Percentiles rank a stretch among this genome's conserved stretches.
Conservation (phyloP, 2,797 vertebrate genomes). For the Channa striata region DNA sequence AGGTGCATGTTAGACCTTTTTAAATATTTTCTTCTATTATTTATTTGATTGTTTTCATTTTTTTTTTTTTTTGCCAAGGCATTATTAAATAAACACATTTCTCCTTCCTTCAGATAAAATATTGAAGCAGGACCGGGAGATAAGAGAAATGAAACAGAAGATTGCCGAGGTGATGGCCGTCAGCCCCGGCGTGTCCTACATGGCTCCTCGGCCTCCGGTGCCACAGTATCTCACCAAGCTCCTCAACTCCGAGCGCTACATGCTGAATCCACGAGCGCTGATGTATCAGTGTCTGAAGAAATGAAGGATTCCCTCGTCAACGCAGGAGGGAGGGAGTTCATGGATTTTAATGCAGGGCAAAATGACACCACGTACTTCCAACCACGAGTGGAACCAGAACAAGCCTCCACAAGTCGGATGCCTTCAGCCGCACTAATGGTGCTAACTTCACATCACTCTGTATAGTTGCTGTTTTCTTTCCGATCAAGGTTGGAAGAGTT, state of each 20-base stretch:
- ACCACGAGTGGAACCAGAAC: slow-evolving; percentile 41
- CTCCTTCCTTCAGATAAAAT: slow-evolving; percentile 78
- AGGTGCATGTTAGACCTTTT: neutral
- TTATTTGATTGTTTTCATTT: too few species aligned
- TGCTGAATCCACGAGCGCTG: slow-evolving; percentile 84
- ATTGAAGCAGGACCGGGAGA: slow-evolving; percentile 86
- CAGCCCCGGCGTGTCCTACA: slow-evolving; percentile 84
- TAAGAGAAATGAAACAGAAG: slow-evolving; percentile 88
- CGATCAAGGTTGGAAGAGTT: slow-evolving; percentile 25
- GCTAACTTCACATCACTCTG: slow-evolving; percentile 54
- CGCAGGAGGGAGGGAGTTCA: neutral
- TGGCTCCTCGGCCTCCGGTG: slow-evolving; percentile 79
- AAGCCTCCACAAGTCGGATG: slow-evolving; percentile 50
- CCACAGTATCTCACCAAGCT: slow-evolving; percentile 88
- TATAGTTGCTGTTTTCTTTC: slow-evolving; percentile 37
- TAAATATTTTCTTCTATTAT: neutral
- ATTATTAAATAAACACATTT: neutral
- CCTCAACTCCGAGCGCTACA: slow-evolving; percentile 86
- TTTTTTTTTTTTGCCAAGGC: too few species aligned
- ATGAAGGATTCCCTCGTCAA: slow-evolving; percentile 46
- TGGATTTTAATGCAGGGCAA: slow-evolving; percentile 52
- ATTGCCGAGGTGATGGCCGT: slow-evolving; percentile 89
- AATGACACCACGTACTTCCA: slow-evolving; percentile 52
- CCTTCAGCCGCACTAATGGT: slow-evolving; percentile 70
- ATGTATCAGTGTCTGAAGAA: slow-evolving; percentile 91